Conservation (phyloP, 2,888 invertebrate genomes). For the Globia sparganii region DNA sequence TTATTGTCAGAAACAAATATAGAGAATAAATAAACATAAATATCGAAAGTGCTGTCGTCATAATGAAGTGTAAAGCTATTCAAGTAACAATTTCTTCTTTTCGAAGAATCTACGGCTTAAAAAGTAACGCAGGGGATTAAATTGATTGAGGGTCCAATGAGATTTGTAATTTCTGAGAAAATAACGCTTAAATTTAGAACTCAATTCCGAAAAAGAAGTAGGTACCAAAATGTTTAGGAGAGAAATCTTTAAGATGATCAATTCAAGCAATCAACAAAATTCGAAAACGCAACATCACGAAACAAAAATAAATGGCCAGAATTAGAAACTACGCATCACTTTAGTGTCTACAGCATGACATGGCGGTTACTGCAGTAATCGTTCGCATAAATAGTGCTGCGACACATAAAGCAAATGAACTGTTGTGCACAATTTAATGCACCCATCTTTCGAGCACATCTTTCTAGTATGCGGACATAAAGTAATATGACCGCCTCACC, state of each 20-base stretch:
- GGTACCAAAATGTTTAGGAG: conserved; percentile 11
- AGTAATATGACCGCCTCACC: conserved; percentile 63
- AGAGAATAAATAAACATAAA: conserved; percentile 30
- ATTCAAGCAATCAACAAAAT: conserved; percentile 37
- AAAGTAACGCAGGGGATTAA: not conserved
- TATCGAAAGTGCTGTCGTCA: conserved; percentile 29
- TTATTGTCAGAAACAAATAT: conserved; percentile 12
- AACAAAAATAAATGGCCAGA: conserved; percentile 48
- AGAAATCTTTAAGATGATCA: conserved; percentile 31
- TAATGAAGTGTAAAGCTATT: conserved; percentile 7
- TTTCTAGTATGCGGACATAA: conserved; percentile 64
- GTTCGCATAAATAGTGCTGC: conserved; percentile 30
- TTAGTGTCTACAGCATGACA: conserved; percentile 33
- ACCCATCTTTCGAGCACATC: conserved; percentile 67
- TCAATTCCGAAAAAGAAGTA: not conserved
- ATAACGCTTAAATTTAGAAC: not conserved
- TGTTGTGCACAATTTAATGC: conserved; percentile 43
- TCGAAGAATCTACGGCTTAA: not conserved
- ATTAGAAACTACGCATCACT: conserved; percentile 52
- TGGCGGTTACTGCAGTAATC: conserved; percentile 24
- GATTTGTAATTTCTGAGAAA: conserved; percentile 8
- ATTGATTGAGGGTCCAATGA: not conserved
- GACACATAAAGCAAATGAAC: conserved; percentile 56
- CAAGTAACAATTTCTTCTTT: not conserved
- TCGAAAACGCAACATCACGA: conserved; percentile 49